Percentiles rank a stretch among this genome's conserved stretches.
Evolutionary conservation across 2,113 vertebrate species (phyloP).

Genomic region (Prionailurus viverrinus): DNA sequence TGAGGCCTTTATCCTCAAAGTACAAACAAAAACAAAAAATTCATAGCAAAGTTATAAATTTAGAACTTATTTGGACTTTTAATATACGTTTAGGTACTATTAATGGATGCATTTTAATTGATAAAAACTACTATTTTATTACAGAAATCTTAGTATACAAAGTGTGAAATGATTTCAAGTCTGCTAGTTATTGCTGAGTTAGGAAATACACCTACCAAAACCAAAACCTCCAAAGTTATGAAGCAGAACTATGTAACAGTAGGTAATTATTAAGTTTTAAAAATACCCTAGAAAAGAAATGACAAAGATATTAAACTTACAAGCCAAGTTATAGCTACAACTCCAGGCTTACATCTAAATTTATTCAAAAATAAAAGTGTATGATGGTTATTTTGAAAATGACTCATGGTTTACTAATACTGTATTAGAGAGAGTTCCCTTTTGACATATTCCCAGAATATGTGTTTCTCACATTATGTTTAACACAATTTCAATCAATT

Average conservation of each 20-base stretch:
- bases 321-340: not conserved
- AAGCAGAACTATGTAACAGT: not conserved
- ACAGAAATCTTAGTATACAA: not conserved
- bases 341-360: not conserved
- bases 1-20: not conserved
- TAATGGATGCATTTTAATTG: not conserved
- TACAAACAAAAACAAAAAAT: not conserved
- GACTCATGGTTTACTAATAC: not conserved
- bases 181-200: not conserved
- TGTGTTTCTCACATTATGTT: not conserved
- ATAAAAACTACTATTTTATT: conserved; percentile 1
- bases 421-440: not conserved
- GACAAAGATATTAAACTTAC: not conserved
- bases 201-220: not conserved
- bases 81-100: not conserved
- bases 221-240: not conserved
- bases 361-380: not conserved
- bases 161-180: not conserved
- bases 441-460: not conserved
- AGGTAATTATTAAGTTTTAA: not conserved
- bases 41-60: not conserved
- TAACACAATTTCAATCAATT: not conserved
- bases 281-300: not conserved
- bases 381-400: not conserved
- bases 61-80: not conserved